These are phyloP conservation scores for Macquaria ambigua DNA, from an alignment of 2,113 vertebrate genomes.

Conservation along the genomic window DNA sequence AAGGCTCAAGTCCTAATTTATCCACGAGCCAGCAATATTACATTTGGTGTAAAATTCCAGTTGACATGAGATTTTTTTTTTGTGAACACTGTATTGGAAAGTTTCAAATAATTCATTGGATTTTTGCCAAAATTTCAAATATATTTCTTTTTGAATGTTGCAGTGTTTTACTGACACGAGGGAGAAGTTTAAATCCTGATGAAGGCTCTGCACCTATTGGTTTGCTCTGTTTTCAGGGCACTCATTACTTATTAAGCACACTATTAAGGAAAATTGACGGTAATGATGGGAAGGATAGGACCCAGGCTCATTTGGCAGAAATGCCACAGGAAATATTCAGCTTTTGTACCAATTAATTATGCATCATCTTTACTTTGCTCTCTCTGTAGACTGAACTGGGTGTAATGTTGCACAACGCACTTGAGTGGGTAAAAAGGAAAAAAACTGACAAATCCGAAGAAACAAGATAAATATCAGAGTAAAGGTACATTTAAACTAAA, in stretches of 20 bases:
- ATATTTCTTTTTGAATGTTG: neutral
- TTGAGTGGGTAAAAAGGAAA: neutral
- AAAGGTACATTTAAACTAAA: neutral
- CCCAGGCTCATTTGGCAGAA: slow-evolving; percentile 71
- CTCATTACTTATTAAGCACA: slow-evolving; percentile 79
- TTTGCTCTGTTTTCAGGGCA: slow-evolving; percentile 46
- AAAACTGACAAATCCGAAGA: neutral
- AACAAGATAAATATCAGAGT: neutral
- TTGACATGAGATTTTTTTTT: too few species aligned
- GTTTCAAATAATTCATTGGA: too few species aligned
- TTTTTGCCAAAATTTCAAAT: neutral
- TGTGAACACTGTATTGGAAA: neutral
- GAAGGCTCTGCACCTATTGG: slow-evolving; percentile 23
- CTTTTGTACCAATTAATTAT: slow-evolving; percentile 69
- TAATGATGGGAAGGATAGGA: slow-evolving; percentile 69
- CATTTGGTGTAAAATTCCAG: neutral
- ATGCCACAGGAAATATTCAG: slow-evolving; percentile 75
- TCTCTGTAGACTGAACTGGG: slow-evolving; percentile 33
- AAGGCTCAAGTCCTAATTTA: neutral
- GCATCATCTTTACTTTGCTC: slow-evolving; percentile 67
- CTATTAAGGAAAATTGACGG: slow-evolving; percentile 74
- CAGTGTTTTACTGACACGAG: neutral
- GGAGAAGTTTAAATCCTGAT: neutral
- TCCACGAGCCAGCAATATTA: neutral
- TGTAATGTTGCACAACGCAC: slow-evolving; percentile 4